Conservation (phyloP, 1,140 invertebrate species). For the Cephus cinctus region DNA sequence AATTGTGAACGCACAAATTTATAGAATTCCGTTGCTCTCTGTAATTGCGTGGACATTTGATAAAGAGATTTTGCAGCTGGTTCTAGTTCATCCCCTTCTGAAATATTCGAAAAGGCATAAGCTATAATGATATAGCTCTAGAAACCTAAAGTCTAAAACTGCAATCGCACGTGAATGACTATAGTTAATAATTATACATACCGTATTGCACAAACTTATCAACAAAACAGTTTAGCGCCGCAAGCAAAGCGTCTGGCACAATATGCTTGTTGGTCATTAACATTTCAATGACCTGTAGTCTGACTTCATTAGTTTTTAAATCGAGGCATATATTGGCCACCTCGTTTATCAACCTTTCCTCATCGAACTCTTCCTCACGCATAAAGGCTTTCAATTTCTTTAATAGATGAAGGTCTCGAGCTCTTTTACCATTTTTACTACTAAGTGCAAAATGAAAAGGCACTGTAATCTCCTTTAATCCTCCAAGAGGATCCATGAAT, state of each 20-base stretch:
- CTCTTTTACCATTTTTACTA: conserved; percentile 81
- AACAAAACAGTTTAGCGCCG: conserved; percentile 56
- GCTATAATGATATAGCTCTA: too few relatives aligned
- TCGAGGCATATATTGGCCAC: conserved; percentile 60
- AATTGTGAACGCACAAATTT: conserved; percentile 42
- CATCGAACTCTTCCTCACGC: conserved; percentile 58
- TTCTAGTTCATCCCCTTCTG: conserved; percentile 40
- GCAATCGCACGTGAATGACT: too few relatives aligned
- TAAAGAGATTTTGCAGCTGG: conserved; percentile 34
- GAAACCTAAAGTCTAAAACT: too few relatives aligned
- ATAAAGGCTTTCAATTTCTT: conserved; percentile 74
- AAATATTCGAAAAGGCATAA: too few relatives aligned
- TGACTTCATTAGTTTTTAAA: conserved; percentile 73
- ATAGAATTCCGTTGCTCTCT: conserved; percentile 50
- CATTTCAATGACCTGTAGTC: conserved; percentile 71
- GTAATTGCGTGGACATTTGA: conserved; percentile 38
- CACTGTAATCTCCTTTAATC: conserved; percentile 76
- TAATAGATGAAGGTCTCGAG: conserved; percentile 83
- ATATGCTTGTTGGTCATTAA: conserved; percentile 65
- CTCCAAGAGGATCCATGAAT: conserved; percentile 79
- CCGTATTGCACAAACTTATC: conserved; percentile 34
- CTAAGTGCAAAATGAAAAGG: conserved; percentile 89
- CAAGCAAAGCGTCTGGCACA: conserved; percentile 57
- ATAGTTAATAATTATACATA: conserved; percentile 13
- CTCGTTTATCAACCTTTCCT: conserved; percentile 56